phyloP scores from a whole-genome alignment of 92 coral and sea anemone genomes.

The Porites lobata region DNA sequence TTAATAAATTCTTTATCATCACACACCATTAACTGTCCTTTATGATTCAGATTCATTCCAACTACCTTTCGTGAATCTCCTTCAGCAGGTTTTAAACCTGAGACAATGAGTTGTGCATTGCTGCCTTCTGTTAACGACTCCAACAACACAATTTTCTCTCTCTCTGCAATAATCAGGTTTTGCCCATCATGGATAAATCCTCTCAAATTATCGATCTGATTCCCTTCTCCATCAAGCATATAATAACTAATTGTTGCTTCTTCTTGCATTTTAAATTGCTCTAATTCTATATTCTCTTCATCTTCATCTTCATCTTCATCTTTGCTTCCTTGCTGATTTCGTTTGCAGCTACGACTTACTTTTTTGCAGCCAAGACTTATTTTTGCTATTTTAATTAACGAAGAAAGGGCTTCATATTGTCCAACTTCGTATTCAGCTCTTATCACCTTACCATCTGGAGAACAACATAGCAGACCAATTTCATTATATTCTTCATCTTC shows the following conservation, averaged over 20 bases:
- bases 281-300: too few species aligned
- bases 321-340: slow-evolving; percentile 19
- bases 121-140: slow-evolving; percentile 58
- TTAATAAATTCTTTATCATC: slow-evolving; percentile 23
- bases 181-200: slow-evolving; percentile 65
- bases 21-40: slow-evolving; percentile 59
- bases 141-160: slow-evolving; percentile 40
- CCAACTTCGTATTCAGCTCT: neutral
- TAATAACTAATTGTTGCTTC: slow-evolving; percentile 44
- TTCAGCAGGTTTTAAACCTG: slow-evolving; percentile 32
- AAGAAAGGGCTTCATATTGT: neutral
- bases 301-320: slow-evolving; percentile 4
- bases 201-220: neutral
- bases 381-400: slow-evolving; percentile 7
- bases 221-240: slow-evolving; percentile 45
- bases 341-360: neutral
- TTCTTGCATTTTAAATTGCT: slow-evolving; percentile 20
- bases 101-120: slow-evolving; percentile 54
- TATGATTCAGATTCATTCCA: slow-evolving; percentile 23
- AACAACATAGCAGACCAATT: slow-evolving; percentile 13
- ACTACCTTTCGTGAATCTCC: neutral
- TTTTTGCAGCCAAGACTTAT: slow-evolving; percentile 5
- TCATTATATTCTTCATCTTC: neutral
- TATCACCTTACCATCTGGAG: slow-evolving; percentile 17
- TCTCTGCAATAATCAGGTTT: slow-evolving; percentile 50